Conservation (phyloP, 2,797 vertebrate genomes). For the Phrynocephalus vlangalii region DNA sequence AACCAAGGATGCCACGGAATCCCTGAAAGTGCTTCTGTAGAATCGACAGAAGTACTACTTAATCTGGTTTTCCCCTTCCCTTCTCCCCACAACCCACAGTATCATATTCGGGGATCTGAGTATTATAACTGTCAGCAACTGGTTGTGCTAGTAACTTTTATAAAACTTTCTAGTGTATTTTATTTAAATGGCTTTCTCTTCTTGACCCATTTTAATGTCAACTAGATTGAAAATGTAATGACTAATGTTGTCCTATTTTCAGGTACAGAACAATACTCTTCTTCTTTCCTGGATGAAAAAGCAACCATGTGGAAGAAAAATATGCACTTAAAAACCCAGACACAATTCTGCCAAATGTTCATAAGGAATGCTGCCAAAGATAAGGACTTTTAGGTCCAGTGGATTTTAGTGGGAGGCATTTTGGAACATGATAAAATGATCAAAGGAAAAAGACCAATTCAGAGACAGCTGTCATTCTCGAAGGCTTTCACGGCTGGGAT, state of each 20-base stretch:
- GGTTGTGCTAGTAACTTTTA: no score
- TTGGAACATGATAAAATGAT: neutral
- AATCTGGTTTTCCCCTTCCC: no score
- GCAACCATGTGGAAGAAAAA: constrained; percentile 18
- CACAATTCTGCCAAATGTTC: neutral
- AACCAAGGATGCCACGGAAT: no score
- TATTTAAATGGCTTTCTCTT: neutral
- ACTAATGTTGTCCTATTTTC: constrained; percentile 32
- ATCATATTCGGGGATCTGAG: no score
- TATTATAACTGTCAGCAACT: no score
- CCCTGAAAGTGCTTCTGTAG: no score
- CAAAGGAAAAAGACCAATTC: neutral
- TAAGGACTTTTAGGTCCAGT: neutral
- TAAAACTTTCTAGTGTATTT: neutral
- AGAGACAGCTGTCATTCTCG: neutral
- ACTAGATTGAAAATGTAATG: constrained; percentile 26
- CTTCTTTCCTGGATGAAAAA: constrained; percentile 14
- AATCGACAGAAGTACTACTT: no score
- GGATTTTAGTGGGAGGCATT: constrained; percentile 6
- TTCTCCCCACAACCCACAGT: no score
- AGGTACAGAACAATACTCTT: constrained; percentile 22
- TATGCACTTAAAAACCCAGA: neutral
- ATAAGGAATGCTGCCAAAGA: constrained; percentile 16
- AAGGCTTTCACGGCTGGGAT: no score
- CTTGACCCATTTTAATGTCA: constrained; percentile 28